These are phyloP conservation scores for Mugil cephalus DNA, from an alignment of 2,113 vertebrate genomes.

Conservation along the genomic window DNA sequence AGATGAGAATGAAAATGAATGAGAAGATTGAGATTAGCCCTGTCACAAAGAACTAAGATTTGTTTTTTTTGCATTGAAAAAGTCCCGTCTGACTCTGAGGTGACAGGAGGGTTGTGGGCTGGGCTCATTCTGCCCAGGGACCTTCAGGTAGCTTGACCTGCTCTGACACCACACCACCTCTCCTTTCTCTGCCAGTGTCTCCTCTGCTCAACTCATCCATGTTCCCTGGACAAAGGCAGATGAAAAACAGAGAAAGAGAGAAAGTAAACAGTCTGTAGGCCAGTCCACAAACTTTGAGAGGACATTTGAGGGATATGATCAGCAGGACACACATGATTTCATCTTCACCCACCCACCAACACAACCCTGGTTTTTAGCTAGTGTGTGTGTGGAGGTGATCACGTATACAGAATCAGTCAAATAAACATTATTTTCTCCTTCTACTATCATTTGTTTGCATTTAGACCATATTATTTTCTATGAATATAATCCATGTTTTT, in stretches of 20 bases:
- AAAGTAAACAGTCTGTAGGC: slow-evolving; percentile 31
- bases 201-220: slow-evolving; percentile 32
- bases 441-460: no score
- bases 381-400: neutral
- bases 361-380: slow-evolving; percentile 1
- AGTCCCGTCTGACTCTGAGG: neutral
- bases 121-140: slow-evolving; percentile 16
- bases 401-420: neutral
- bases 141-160: slow-evolving; percentile 43
- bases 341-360: neutral
- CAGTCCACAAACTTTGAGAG: slow-evolving; percentile 43
- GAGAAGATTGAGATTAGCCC: neutral
- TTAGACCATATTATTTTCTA: neutral
- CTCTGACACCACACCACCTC: slow-evolving; percentile 20
- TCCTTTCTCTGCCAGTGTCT: slow-evolving; percentile 24
- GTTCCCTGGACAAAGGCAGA: slow-evolving; percentile 29
- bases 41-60: slow-evolving; percentile 2
- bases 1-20: no score
- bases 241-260: neutral
- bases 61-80: neutral
- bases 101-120: neutral
- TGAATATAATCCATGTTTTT: slow-evolving; percentile 44
- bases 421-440: neutral
- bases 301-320: slow-evolving; percentile 24
- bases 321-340: slow-evolving; percentile 2